phyloP scores from a whole-genome alignment of 2,888 invertebrate genomes.

The Acleris holmiana region DNA sequence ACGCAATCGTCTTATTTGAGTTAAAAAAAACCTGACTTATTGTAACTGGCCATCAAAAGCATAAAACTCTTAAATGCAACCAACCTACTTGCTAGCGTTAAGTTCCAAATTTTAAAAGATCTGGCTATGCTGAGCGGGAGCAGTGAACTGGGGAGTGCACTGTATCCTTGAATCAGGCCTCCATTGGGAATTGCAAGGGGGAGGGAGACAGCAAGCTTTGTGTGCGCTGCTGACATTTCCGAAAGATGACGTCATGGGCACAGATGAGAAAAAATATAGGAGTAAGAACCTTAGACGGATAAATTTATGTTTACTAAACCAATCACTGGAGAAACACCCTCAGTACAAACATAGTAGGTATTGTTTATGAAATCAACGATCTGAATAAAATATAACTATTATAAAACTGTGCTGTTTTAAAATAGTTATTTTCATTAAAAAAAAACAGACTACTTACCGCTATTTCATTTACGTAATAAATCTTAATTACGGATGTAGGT shows the following conservation, averaged over 20 bases:
- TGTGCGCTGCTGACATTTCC: constrained; percentile 66
- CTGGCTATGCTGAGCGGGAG: constrained; percentile 67
- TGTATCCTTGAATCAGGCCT: constrained; percentile 74
- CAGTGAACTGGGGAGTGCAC: constrained; percentile 78
- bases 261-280: constrained; percentile 41
- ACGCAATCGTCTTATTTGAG: not conserved
- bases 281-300: not conserved
- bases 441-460: no score
- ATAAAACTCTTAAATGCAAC: not conserved
- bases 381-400: no score
- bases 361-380: no score
- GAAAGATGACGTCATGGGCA: constrained; percentile 66
- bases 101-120: constrained; percentile 24
- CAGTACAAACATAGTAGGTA: no score
- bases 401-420: no score
- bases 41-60: not conserved
- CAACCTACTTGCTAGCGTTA: constrained; percentile 4
- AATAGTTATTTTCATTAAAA: no score
- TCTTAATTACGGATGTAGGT: no score
- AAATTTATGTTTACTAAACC: not conserved
- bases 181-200: constrained; percentile 63
- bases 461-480: no score
- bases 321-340: no score
- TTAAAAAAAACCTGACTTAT: not conserved
- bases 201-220: constrained; percentile 59